Base-by-base conservation (phyloP, 53 echinoderm and acorn worm genomes). In the Henricia sp. region DNA sequence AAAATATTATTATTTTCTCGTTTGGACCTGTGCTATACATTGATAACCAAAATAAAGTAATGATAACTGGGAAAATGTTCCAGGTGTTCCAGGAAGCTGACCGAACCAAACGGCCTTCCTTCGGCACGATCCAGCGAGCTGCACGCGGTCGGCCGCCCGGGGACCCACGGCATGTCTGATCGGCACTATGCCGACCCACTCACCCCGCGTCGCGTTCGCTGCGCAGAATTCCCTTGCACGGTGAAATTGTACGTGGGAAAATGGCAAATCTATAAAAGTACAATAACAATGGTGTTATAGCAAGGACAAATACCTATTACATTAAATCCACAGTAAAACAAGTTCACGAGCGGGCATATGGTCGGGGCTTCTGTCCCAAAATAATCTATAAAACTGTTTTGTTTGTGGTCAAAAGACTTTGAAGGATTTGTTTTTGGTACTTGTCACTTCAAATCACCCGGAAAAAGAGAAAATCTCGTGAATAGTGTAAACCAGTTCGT, bases 231-330 rank as follows among this genome's bases (percentile, higher is more conserved):
- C n/a, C 50, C 83, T 25, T 27, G 50, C 52, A 26, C 27, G 52
- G 53, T 69, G 46, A 41, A n/a, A 33, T 19, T 56, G 38, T 32
- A 73, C 73, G 50, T 50, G 50, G 73, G 73, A 50, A 73, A 73
- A 73, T 50, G 26, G 52, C 24, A 26, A 26, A 52, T 35, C 24
- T 16, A 53, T 54, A 9, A 54, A 20, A 4, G 23, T 2, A 55
- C 26, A 23, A 54, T 54, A 16, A 23, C 1, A 34, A 17, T 36
- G 24, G 73, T 73, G 73, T 73, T n/a, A 37, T 10, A 1, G 19
- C 73, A 73, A 73, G 73, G 73, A 33, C 73, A 39, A 33, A 50
- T 1, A 0, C 29, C 1, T 71, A 30, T 50, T 3, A 1, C n/a
- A n/a, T n/a, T n/a, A n/a, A n/a, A n/a, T n/a, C n/a, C n/a, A n/a